Evolutionary conservation across 2,797 vertebrate genomes (phyloP).

Genomic region (Alfaro cultratus): DNA sequence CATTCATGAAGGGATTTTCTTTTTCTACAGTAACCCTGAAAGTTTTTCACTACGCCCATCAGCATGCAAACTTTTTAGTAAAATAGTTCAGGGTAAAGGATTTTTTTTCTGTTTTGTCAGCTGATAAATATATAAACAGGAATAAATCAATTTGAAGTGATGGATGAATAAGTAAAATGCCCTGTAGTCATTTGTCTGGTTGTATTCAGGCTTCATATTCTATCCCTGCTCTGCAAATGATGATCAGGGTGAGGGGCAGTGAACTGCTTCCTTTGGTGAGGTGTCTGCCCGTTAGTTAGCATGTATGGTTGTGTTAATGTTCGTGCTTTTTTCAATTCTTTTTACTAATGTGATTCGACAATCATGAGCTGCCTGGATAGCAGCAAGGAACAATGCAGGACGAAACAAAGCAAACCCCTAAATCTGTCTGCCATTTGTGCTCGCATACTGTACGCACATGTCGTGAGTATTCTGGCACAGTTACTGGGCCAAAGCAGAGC

Average conservation of each 20-base stretch:
- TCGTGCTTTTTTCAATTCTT: slow-evolving; percentile 29
- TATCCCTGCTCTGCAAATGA: slow-evolving; percentile 67
- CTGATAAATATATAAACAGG: slow-evolving; percentile 80
- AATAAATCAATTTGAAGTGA: slow-evolving; percentile 80
- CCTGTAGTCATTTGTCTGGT: slow-evolving; percentile 79
- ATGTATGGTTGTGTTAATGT: slow-evolving; percentile 9
- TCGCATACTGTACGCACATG: slow-evolving; percentile 79
- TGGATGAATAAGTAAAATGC: slow-evolving; percentile 82
- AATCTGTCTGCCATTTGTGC: slow-evolving; percentile 83
- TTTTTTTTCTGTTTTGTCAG: slow-evolving; percentile 34
- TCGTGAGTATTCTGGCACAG: slow-evolving; percentile 78
- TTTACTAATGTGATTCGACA: slow-evolving; percentile 59
- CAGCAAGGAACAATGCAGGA: slow-evolving; percentile 61
- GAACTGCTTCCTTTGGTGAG: slow-evolving; percentile 32
- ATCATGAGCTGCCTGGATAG: slow-evolving; percentile 66
- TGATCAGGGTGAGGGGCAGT: slow-evolving; percentile 63
- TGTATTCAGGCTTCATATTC: slow-evolving; percentile 71
- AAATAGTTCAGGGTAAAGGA: slow-evolving; percentile 55
- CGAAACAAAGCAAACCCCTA: slow-evolving; percentile 76
- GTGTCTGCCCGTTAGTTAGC: slow-evolving; percentile 22
- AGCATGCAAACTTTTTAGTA: slow-evolving; percentile 59
- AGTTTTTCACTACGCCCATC: slow-evolving; percentile 60
- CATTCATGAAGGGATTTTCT: slow-evolving; percentile 45
- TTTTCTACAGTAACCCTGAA: slow-evolving; percentile 58
- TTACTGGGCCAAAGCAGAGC: slow-evolving; percentile 79